Evolutionary conservation across 2,888 invertebrate species (phyloP), one percentile per base, ranked within the genome.

Genomic region (Spodoptera littoralis): DNA sequence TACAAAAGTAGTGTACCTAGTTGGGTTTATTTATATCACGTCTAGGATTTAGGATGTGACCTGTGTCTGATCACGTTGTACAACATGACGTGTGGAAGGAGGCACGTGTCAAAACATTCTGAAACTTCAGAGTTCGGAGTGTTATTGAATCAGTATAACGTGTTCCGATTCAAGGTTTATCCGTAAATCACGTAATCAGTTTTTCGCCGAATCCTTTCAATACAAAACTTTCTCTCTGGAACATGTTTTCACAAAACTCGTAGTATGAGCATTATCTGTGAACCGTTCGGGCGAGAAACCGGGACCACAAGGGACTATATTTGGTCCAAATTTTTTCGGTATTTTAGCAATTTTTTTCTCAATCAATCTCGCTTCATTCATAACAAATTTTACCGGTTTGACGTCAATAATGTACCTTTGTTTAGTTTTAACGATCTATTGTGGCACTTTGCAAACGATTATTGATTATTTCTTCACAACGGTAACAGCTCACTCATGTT

Each of bases 381-480:
- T 54, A 50, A 41, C 48, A 41, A 12, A 13, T 11, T 12, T 64
- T 27, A 70, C 55, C 60, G 13, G 24, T 62, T 63, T 70, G 24
- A 50, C 27, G 27, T 63, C 44, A 60, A 69, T 60, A 64, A 60
- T 46, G 65, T 60, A 65, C 58, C 63, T 67, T 53, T 60, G 60
- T 69, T 75, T 67, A 43, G 44, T 53, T 46, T 79, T 79, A 59
- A 79, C 70, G 75, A 73, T 63, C 53, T 47, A 73, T 77, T 79
- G 73, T 79, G 51, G 51, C 24, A 57, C 45, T 64, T 60, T 47
- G 63, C 62, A 73, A 73, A 56, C 62, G 56, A 49, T 61, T 54
- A 65, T 58, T 60, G 60, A 78, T 73, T 36, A 36, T 36, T 65
- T 51, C 60, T 53, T 59, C 36, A 49, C 55, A 52, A 63, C 47